phyloP scores from a whole-genome alignment of 2,888 invertebrate genomes.

The Keiferia lycopersicella region DNA sequence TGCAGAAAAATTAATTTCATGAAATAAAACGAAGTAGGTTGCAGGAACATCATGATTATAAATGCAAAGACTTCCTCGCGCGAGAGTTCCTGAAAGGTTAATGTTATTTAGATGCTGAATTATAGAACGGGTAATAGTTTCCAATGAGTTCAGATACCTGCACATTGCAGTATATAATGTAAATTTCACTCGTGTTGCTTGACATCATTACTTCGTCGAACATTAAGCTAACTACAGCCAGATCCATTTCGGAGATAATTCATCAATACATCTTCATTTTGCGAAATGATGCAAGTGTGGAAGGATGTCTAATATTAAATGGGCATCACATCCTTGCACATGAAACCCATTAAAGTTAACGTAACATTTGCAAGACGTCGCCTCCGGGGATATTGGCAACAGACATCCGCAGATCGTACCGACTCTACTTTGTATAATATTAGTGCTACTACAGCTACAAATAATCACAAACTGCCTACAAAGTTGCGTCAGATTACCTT shows the following conservation, averaged over 20 bases:
- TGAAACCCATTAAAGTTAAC: slow-evolving; percentile 8
- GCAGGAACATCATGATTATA: too few species aligned
- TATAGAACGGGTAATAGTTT: too few species aligned
- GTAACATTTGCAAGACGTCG: slow-evolving; percentile 11
- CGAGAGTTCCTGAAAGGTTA: too few species aligned
- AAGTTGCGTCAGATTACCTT: slow-evolving; percentile 26
- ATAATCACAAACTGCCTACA: slow-evolving; percentile 10
- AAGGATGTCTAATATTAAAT: slow-evolving; percentile 14
- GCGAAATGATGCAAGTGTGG: neutral
- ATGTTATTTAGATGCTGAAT: too few species aligned
- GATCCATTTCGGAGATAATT: neutral
- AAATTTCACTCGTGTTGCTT: neutral
- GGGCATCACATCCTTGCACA: slow-evolving; percentile 14
- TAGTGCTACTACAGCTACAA: neutral
- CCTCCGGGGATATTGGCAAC: slow-evolving; percentile 39
- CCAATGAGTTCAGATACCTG: too few species aligned
- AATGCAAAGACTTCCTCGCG: too few species aligned
- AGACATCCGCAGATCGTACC: slow-evolving; percentile 55
- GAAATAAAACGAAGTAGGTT: too few species aligned
- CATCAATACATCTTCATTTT: neutral
- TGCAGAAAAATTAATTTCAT: too few species aligned
- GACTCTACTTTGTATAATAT: slow-evolving; percentile 7
- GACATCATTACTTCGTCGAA: neutral
- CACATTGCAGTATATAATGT: too few species aligned
- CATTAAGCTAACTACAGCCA: too few species aligned